Evolutionary conservation across 2,888 invertebrate genomes (phyloP), one percentile per base, ranked within the genome.

Genomic region (Diaprepes abbreviatus): DNA sequence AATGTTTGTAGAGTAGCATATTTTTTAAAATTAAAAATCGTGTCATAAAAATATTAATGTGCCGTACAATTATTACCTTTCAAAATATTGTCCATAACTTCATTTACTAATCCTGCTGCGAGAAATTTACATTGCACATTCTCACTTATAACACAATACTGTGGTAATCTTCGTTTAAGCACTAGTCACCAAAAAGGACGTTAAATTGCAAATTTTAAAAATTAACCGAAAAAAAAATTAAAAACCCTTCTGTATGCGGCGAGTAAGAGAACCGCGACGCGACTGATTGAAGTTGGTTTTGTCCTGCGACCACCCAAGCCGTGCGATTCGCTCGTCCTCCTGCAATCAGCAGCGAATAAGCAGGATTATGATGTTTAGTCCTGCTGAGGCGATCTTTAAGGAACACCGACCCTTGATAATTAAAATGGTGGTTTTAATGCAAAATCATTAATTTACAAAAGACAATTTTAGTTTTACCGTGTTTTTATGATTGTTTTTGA

Each of bases 261-360:
- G 24, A 17, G 64, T 55, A 35, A 65, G 65, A 45, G 55, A 60
- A 40, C 38, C 70, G 65, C 59, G 60, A 54, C 33, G 35, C 64
- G 36, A 70, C 70, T 70, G 67, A 60, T 45, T 31, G 58, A 58
- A 58, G 58, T 43, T n/a, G 50, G 50, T 54, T 48, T 52, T 52
- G 64, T 59, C 64, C 57, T 58, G 52, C 60, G 70, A 65, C 70
- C 70, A 70, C 70, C 64, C 70, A 70, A 35, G 58, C 60, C 2
- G 45, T 45, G 45, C 65, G 55, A 65, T 57, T 57, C 65, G 55
- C 24, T 50, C 40, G 21, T 57, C 45, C 33, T 64, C 55, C 45
- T 57, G 65, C 57, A 65, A 65, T 65, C 65, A 65, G 55, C 45
- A 43, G 35, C 60, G 35, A 40, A 35, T 36, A 16, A 38, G 43